These are phyloP conservation scores for Sylvicapra grimmia DNA, from an alignment of 2,113 vertebrate species.

Conservation along the genomic window DNA sequence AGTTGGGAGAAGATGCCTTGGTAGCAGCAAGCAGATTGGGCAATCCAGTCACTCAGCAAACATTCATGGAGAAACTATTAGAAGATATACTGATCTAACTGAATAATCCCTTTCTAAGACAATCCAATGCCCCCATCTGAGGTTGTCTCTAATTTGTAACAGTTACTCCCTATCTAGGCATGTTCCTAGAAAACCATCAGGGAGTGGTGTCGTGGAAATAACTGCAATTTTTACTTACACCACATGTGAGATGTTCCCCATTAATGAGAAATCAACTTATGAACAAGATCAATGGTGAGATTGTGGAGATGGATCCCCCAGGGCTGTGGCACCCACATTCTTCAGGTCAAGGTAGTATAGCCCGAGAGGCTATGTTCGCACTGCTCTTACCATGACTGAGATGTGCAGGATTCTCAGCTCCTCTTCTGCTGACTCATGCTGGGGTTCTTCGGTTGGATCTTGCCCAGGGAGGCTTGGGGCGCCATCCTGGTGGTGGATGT, in stretches of 20 bases:
- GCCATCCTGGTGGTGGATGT: conserved; percentile 98
- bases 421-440: conserved; percentile 90
- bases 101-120: not conserved
- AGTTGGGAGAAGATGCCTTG: not conserved
- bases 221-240: not conserved
- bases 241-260: not conserved
- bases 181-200: not conserved
- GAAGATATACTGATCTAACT: not conserved
- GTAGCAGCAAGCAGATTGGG: not conserved
- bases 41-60: not conserved
- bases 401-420: conserved; percentile 98
- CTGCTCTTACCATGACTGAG: conserved; percentile 93
- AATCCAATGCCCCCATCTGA: not conserved
- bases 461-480: conserved; percentile 87
- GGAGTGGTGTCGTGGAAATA: not conserved
- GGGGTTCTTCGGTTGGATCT: conserved; percentile 89
- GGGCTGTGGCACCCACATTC: not conserved
- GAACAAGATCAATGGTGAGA: not conserved
- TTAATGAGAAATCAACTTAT: not conserved
- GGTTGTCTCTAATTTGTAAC: not conserved
- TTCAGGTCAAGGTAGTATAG: not conserved
- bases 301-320: not conserved
- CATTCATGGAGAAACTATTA: not conserved
- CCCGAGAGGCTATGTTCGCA: not conserved
- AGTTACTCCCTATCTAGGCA: not conserved